Evolutionary conservation across 2,888 invertebrate genomes (phyloP), one percentile per base, ranked within the genome.

Genomic region (Coenonympha glycerion): DNA sequence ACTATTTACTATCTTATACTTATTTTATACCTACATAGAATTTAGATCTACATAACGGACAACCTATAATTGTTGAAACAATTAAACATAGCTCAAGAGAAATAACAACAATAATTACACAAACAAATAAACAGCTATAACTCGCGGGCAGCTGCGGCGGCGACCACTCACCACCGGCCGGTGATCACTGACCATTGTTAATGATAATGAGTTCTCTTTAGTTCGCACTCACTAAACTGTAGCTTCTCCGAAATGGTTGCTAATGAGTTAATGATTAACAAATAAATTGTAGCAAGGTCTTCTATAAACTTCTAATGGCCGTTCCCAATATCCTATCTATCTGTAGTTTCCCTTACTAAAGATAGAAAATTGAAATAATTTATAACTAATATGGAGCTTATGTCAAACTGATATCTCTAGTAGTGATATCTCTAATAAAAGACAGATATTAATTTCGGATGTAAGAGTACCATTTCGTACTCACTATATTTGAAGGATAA

Each of bases 21-120:
- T n/a, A n/a, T n/a, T n/a, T n/a, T n/a, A n/a, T n/a, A n/a, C n/a
- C n/a, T n/a, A 26, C 8, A 26, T 26, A 24, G 6, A 0, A 15
- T 31, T 6, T 31, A 15, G 15, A 13, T 5, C 3, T 3, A 30
- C 2, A 13, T 15, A 13, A 15, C 31, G 5, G 6, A 39, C 13
- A 8, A 15, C 13, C 2, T 5, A 13, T 5, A 8, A 21, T 22
- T 11, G 22, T 24, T 15, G 9, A 21, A 28, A 33, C 41, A 36
- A 52, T 52, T 11, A 30, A 52, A 52, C 52, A 22, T 18, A 18
- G 15, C 31, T 49, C 49, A 49, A 26, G 15, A 13, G 33, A 31
- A 42, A 33, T 33, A 33, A 15, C 21, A 24, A 16, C 45, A 46
- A 36, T 11, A 16, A 6, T n/a, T n/a, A n/a, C n/a, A 9, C 45